Evolutionary conservation across 2,888 invertebrate genomes (phyloP), one percentile per base, ranked within the genome.

Genomic region (Phorcus lineatus): DNA sequence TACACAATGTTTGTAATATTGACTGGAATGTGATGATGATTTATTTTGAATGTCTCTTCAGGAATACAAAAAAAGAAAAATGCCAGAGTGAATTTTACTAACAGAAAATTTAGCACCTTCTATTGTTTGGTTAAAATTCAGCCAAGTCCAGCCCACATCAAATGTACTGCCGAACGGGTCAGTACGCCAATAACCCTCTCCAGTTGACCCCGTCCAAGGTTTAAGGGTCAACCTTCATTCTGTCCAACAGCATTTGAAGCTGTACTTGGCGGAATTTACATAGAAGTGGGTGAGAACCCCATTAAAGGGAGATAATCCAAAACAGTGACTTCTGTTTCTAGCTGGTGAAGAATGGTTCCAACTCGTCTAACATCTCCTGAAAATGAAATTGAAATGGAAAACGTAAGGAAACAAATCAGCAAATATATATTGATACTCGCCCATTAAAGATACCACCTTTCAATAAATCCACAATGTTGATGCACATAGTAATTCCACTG

Each of bases 141-240:
- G 70, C 40, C 19, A 36, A 13, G 40, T 40, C 70, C 70, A 70
- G 40, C 40, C n/a, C 70, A 24, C 11, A 36, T 47, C 70, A 16
- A 62, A 55, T 76, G 7, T n/a, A n/a, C 76, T 31, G 13, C 6
- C 54, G 31, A 55, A 76, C 28, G n/a, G 55, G 76, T 55, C 31
- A 55, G 76, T 36, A 76, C 76, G 76, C 76, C 76, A 76, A 28
- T 40, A 70, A 70, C 76, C 54, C 4, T n/a, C 36, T 76, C 76
- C 76, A 76, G 76, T 22, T 40, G 55, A 76, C 55, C 76, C 36
- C 76, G n/a, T 55, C 55, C 31, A 55, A 54, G 55, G 55, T 76
- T 76, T 76, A 53, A 55, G 28, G 76, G 55, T 36, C 76, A 76
- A 55, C 76, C 55, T 55, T 76, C 76, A 76, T 76, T 24, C 24